Evolutionary conservation across 2,797 vertebrate species (phyloP), one percentile per base, ranked within the genome.

Genomic region (Coracias cyanogaster): DNA sequence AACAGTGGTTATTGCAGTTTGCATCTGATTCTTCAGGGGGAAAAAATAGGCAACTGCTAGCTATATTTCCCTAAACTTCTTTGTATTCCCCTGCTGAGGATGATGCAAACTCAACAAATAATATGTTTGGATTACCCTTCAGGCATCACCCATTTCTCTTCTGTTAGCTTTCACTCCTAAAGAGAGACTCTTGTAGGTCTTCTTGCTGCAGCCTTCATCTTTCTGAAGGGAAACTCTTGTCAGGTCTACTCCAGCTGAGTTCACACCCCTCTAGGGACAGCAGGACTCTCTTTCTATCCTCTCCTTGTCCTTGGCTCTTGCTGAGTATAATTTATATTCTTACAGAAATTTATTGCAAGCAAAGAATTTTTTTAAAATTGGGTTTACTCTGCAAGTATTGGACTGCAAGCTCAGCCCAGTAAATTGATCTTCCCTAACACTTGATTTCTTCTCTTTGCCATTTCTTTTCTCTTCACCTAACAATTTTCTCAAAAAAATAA

Each of bases 401-500:
- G 43, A 65, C 65, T 78, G 74, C 81, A 93, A 92, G 22, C 64
- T 95, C 86, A 95, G 67, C 35, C 49, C 16, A 43, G 66, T 1
- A 67, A 90, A 91, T 95, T 94, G 85, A 37, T 93, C 65, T 62
- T 85, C n/a, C 83, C 25, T 77, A 78, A 82, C 46, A 87, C 76
- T 31, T 89, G 62, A 94, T 91, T 87, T 89, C n/a, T 66, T 78
- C 62, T 55, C 61, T 86, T 43, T 82, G 49, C 28, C 6, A 78
- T 80, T 90, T 61, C 10, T 85, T 95, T 46, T 80, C 93, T 78
- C 52, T 85, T 91, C 37, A 79, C 39, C 39, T 89, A 74, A 70
- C 19, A 67, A 49, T 91, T 96, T 97, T 93, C 39, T 93, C 35
- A 64, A 52, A 72, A 74, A 83, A 82, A 43, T 39, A 96, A 88